These are phyloP conservation scores for Manis crassicaudata DNA, from an alignment of 2,797 vertebrate genomes.

Conservation along the genomic window DNA sequence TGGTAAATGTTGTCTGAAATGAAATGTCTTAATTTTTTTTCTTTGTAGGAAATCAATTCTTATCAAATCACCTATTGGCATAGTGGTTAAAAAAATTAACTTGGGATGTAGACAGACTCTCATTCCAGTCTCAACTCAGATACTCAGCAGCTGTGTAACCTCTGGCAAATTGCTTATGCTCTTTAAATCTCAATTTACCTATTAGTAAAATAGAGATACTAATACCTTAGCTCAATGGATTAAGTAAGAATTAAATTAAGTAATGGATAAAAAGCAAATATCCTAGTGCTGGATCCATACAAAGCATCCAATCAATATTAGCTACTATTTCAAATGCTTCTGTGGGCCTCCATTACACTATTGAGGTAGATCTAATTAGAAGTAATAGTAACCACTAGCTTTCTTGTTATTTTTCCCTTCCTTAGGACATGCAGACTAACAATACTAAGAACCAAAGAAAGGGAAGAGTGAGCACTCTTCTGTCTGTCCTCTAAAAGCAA, in stretches of 20 bases:
- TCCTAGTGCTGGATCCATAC: not conserved
- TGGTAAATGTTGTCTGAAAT: conserved; percentile 48
- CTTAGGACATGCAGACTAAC: not conserved
- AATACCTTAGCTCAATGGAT: conserved; percentile 18
- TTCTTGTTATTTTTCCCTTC: conserved; percentile 8
- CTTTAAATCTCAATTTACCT: conserved; percentile 47
- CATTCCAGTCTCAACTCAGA: not conserved
- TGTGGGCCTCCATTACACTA: not conserved
- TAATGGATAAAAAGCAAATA: conserved; percentile 21
- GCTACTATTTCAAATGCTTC: not conserved
- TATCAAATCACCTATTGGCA: conserved; percentile 29
- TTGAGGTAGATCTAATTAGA: not conserved
- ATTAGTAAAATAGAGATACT: not conserved
- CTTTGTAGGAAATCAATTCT: conserved; percentile 44
- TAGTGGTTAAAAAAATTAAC: not conserved
- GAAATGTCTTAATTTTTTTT: conserved; percentile 5
- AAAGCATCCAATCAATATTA: conserved; percentile 4
- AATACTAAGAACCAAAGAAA: not conserved
- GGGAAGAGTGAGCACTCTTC: not conserved
- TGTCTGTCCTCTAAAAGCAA: not conserved
- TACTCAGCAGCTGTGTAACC: not conserved
- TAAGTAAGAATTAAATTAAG: conserved; percentile 51
- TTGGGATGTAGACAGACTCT: not conserved
- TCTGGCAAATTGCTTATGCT: not conserved
- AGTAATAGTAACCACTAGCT: not conserved